Base-by-base conservation (phyloP, 2,797 vertebrate species). In the Selene dorsalis region DNA sequence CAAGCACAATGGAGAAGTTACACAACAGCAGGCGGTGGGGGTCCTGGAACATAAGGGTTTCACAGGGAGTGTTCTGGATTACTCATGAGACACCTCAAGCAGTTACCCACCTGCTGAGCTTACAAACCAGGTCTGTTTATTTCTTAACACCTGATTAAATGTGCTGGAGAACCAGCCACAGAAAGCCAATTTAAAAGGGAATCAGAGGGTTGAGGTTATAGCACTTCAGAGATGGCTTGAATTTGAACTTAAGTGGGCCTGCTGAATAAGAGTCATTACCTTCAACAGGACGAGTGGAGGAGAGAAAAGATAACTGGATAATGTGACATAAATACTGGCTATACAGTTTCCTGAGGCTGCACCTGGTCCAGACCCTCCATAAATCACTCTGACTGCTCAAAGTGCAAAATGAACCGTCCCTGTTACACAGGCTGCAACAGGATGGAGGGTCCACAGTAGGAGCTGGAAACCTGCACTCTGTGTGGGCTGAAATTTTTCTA, bases 71-170 rank as follows among this genome's bases (percentile, higher is more conserved):
- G 58, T 71, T 91, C 75, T 56, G 61, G 65, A 69, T 52, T 61
- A 68, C 35, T 77, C 73, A n/a, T 47, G 56, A 69, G 74, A 79
- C 71, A 73, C 43, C 62, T 77, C 48, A 50, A 86, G 80, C 77
- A 50, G 77, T 87, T 86, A 76, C 79, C 83, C 78, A 87, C 86
- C 80, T 87, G 84, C 74, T 77, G 77, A 82, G 45, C 79, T 69
- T 65, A 50, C 55, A 57, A 22, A 58, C 41, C 75, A 73, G 6
- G 17, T 65, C 62, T 52, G 28, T 64, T 83, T 65, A 66, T 77
- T 48, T 66, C 30, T 68, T 22, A 69, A 55, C 45, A 59, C 73
- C 63, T 24, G 68, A 61, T 43, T 18, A 48, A 50, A 74, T 71
- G 60, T 73, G 8, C 45, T 48, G 28, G 17, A 78, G 53, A 28